These are phyloP conservation scores for Sinosuthora webbiana DNA, from an alignment of 2,113 vertebrate species.

Conservation along the genomic window DNA sequence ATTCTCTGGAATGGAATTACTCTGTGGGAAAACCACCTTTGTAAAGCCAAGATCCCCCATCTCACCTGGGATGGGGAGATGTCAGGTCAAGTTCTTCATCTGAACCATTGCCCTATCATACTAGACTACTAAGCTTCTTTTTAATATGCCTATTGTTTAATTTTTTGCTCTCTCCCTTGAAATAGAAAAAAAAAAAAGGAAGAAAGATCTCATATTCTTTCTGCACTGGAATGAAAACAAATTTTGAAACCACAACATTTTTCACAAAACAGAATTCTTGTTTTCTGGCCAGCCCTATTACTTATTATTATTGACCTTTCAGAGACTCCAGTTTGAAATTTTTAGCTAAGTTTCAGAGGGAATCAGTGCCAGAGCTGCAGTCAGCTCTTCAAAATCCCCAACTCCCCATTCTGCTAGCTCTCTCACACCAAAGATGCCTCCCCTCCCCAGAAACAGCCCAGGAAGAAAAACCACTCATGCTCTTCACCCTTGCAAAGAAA, in stretches of 20 bases:
- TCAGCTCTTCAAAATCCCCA: constrained; percentile 10
- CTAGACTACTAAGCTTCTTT: neutral
- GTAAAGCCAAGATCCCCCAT: neutral
- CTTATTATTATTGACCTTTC: constrained; percentile 57
- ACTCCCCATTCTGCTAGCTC: neutral
- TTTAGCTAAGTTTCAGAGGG: constrained; percentile 5
- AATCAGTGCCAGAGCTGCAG: constrained; percentile 27
- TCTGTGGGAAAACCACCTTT: neutral
- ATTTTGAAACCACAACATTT: constrained; percentile 52
- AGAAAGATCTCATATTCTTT: constrained; percentile 39
- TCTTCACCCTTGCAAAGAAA: constrained; percentile 10
- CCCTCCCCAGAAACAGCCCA: neutral
- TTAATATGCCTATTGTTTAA: neutral
- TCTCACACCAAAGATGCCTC: constrained; percentile 1
- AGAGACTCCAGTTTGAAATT: constrained; percentile 43
- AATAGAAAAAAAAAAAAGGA: neutral
- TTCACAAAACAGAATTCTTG: constrained; percentile 62
- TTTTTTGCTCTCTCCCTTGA: neutral
- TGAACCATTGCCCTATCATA: neutral
- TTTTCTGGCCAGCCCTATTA: constrained; percentile 43
- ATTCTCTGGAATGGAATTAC: neutral
- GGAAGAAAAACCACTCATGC: constrained; percentile 35
- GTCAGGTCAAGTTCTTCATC: neutral
- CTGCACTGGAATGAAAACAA: constrained; percentile 56
- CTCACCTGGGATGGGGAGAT: neutral